Base-by-base conservation (phyloP, 2,113 vertebrate genomes). In the Nycticorax nycticorax region DNA sequence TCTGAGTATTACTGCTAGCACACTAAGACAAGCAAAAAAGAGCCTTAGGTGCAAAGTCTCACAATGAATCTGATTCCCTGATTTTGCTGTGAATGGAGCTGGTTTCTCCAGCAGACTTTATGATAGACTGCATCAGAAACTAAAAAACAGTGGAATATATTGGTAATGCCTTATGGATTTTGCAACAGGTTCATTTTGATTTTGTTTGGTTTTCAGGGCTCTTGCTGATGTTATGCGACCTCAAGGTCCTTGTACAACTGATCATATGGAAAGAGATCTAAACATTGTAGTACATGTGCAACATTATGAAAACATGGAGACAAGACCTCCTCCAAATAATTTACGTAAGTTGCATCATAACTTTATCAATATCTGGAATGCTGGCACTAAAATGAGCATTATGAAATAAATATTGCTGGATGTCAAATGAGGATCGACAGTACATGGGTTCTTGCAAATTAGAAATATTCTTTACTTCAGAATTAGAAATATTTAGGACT, bases 211-310 rank as follows among this genome's bases (percentile, higher is more conserved):
- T 97, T 97, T n/a, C 98, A 99, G 99, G 98, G 99, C 99, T 96
- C 99, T 99, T 74, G 99, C 99, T 74, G 99, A 98, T 56, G 99
- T 99, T 95, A 99, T 99, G 99, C 98, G 99, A 79, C 99, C 99
- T 94, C 99, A 99, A 97, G 99, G 98, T 85, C 99, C 99, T 88
- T 99, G 99, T 97, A 99, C 99, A 94, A 98, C 98, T 81, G 99
- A 99, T 96, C 99, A 98, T 66, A 99, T 98, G 97, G 99, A 99
- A 69, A 98, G 99, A 96, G 99, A 99, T 97, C 99, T 99, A 96
- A 98, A 99, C 97, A 99, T 99, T 1, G 99, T 99, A 57, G 99
- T 99, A 97, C 99, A 99, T 2, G 98, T 98, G 86, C 99, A 99
- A 89, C 99, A 99, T 94, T 99, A 98, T 79, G 99, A 99, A 94